A percentile compares a stretch with the other conserved stretches of the same genome.
phyloP scores from a whole-genome alignment of 2,113 vertebrate genomes.

The Tragelaphus imberbis region DNA sequence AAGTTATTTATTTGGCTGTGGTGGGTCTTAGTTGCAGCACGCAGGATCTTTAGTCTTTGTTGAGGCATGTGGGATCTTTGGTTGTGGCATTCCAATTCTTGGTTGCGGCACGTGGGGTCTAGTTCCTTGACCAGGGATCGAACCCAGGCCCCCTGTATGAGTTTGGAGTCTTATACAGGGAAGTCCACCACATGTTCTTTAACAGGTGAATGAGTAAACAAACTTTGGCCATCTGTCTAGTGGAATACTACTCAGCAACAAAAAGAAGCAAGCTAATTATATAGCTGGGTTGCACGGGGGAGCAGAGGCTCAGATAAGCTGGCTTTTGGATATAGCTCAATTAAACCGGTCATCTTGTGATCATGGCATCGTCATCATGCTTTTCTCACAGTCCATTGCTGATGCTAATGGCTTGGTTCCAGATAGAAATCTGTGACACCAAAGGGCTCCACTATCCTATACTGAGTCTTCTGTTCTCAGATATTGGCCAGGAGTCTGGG shows the following conservation, averaged over 20 bases:
- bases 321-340: background rate
- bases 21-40: background rate
- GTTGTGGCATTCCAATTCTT: background rate
- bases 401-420: background rate
- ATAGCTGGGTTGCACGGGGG: background rate
- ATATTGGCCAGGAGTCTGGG: background rate
- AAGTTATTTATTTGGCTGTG: background rate
- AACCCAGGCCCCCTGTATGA: background rate
- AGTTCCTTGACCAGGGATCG: background rate
- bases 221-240: background rate
- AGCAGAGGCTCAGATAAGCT: background rate
- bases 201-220: background rate
- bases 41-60: background rate
- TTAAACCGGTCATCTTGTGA: background rate
- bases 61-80: background rate
- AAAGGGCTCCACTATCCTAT: accelerated
- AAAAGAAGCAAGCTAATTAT: background rate
- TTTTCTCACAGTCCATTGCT: background rate
- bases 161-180: background rate
- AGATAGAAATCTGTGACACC: background rate
- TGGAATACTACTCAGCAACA: background rate
- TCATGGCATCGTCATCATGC: accelerated
- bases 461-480: background rate
- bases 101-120: background rate
- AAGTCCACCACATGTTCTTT: background rate